Evolutionary conservation across 2,113 vertebrate genomes (phyloP).

Genomic region (Indicator indicator): DNA sequence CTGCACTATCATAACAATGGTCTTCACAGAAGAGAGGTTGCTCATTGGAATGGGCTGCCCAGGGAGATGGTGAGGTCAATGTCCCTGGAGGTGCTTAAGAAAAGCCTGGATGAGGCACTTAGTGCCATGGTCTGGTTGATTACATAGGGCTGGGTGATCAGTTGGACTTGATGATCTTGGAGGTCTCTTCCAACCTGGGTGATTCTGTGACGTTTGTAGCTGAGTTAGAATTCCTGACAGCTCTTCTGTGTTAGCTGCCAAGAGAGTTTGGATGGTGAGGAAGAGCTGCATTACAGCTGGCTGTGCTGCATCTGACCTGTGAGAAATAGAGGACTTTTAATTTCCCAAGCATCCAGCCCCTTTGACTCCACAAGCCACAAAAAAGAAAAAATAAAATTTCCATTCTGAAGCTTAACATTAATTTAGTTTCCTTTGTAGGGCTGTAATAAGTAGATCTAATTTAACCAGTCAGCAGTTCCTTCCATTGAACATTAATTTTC

Average conservation of each 20-base stretch:
- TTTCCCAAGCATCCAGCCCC: constrained; percentile 20
- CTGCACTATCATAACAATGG: neutral
- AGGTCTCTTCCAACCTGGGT: no score
- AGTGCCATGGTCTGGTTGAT: no score
- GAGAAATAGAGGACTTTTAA: constrained; percentile 48
- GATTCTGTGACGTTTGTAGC: neutral
- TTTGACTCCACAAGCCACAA: constrained; percentile 19
- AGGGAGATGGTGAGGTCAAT: no score
- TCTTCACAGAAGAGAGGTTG: no score
- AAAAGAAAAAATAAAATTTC: constrained; percentile 58
- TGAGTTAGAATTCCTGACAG: neutral
- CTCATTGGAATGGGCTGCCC: no score
- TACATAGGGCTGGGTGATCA: no score
- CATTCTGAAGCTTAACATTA: constrained; percentile 42
- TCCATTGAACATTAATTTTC: constrained; percentile 66
- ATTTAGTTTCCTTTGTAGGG: constrained; percentile 45
- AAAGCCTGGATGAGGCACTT: no score
- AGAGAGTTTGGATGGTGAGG: neutral
- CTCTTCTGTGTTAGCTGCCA: neutral
- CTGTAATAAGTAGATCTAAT: constrained; percentile 54
- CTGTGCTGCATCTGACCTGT: neutral
- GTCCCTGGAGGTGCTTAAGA: no score
- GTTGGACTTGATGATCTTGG: no score
- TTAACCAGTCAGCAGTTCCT: constrained; percentile 64
- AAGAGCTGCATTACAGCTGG: neutral